phyloP scores from a whole-genome alignment of 2,888 invertebrate genomes.

The Ormyrus labotus region DNA sequence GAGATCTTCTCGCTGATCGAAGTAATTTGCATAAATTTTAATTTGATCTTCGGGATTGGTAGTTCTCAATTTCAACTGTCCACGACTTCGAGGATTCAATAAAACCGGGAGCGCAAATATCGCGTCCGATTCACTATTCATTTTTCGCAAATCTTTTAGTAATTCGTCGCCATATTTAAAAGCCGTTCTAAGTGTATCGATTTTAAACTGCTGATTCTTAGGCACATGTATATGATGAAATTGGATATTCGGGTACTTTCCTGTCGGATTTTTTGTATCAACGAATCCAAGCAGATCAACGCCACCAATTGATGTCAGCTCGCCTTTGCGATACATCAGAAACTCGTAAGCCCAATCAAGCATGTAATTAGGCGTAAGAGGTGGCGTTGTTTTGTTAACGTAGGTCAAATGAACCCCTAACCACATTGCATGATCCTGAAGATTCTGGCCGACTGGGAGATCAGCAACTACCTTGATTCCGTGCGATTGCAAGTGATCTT shows the following conservation, averaged over 20 bases:
- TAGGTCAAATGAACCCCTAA: constrained; percentile 59
- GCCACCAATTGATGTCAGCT: constrained; percentile 74
- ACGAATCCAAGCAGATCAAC: constrained; percentile 78
- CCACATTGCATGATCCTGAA: constrained; percentile 78
- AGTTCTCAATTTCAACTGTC: constrained; percentile 75
- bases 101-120: constrained; percentile 63
- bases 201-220: constrained; percentile 63
- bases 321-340: constrained; percentile 75
- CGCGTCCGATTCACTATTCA: constrained; percentile 64
- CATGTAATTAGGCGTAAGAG: constrained; percentile 18
- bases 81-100: constrained; percentile 77
- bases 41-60: constrained; percentile 77
- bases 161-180: constrained; percentile 61
- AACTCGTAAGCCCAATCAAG: constrained; percentile 71
- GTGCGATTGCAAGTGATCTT: constrained; percentile 75
- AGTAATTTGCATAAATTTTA: constrained; percentile 78
- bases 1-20: constrained; percentile 75
- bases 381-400: constrained; percentile 53
- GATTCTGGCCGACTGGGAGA: constrained; percentile 78
- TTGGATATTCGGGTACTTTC: constrained; percentile 80
- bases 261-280: constrained; percentile 75
- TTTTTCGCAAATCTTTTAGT: constrained; percentile 61
- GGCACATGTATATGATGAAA: constrained; percentile 76
- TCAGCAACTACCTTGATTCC: constrained; percentile 75
- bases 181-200: constrained; percentile 27